phyloP scores from a whole-genome alignment of 2,797 vertebrate species.

The Poecilia gillii region DNA sequence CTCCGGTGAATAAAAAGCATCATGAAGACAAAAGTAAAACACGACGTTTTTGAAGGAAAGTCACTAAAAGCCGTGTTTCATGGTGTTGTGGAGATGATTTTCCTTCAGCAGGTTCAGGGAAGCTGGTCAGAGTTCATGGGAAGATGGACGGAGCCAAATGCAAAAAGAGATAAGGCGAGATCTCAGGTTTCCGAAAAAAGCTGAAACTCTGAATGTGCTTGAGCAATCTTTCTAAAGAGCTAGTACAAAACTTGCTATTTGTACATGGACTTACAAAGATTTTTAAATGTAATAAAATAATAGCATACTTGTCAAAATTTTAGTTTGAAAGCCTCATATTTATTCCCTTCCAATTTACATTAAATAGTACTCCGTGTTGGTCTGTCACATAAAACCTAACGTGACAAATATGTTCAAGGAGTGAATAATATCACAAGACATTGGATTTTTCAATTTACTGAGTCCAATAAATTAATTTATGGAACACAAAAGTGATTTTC shows the following conservation, averaged over 20 bases:
- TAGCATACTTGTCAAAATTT: neutral
- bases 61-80: neutral
- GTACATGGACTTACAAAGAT: neutral
- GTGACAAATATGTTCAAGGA: neutral
- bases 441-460: neutral
- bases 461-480: neutral
- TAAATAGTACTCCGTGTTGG: neutral
- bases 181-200: neutral
- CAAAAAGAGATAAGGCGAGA: neutral
- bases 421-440: neutral
- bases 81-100: neutral
- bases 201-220: neutral
- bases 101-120: neutral
- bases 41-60: neutral
- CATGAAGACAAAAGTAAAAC: neutral
- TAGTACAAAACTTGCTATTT: neutral
- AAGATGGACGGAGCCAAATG: neutral
- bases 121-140: neutral
- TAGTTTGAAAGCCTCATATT: neutral
- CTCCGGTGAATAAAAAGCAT: neutral
- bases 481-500: neutral
- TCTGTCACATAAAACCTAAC: neutral
- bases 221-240: neutral
- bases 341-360: neutral
- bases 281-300: neutral